Evolutionary conservation across 2,888 invertebrate species (phyloP), one percentile per base, ranked within the genome.

Genomic region (Maniola hyperantus): DNA sequence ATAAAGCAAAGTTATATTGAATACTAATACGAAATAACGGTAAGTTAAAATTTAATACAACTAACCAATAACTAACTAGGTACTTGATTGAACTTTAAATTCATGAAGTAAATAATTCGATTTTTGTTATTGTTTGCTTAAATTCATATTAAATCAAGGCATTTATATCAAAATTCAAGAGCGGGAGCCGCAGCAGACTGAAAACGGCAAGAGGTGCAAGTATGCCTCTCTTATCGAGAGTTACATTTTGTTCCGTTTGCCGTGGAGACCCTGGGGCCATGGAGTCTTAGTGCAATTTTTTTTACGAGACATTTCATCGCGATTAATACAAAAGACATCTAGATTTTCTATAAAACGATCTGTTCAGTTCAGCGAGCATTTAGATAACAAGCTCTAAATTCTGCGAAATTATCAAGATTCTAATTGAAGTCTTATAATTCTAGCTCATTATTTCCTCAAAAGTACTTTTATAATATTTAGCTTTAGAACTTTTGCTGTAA

Each of bases 1-100:
- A 61, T 61, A 59, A 46, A 34, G 59, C 46, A 34, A 61, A 61
- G 61, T 61, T 61, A 51, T 61, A 61, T 61, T 61, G 61, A 51
- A 50, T 50, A 50, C 36, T 50, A 61, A 61, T 60, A 59, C 44
- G 46, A 46, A 46, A 46, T 59, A 60, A 7, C n/a, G 33, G 20
- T 26, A 58, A 57, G 11, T 18, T 18, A 18, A 58, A 36, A 55
- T 34, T 36, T 36, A 33, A 33, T 46, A 26, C 2, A 46, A 44
- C 8, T 2, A 53, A 1, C 10, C n/a, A 53, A 53, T 33, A 26
- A 20, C 33, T 7, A 39, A 10, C 13, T 36, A 36, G 2, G 36
- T 53, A 15, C 8, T 36, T 15, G 8, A n/a, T 36, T 15, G 8
- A n/a, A 54, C 6, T 34, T 34, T 54, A 55, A 15, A 10, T 42